phyloP scores from a whole-genome alignment of 2,113 vertebrate genomes.

The Brienomyrus brachyistius region DNA sequence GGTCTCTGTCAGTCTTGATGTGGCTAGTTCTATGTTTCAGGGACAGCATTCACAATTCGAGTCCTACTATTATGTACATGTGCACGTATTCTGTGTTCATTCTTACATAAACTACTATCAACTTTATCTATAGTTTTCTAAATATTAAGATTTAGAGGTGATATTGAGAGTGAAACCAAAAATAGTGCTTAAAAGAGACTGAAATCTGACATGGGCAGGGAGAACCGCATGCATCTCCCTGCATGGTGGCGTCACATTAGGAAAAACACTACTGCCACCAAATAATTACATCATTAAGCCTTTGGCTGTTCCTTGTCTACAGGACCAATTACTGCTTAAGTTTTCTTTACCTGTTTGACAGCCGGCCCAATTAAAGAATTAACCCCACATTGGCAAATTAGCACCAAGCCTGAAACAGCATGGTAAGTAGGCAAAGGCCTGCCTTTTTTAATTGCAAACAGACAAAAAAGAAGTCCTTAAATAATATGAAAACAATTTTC shows the following conservation, averaged over 20 bases:
- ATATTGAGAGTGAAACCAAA: background rate
- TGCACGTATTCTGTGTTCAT: background rate
- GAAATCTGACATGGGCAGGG: background rate
- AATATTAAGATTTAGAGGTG: background rate
- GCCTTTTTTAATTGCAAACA: conserved; percentile 17
- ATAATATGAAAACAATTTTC: background rate
- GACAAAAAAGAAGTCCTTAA: conserved; percentile 5
- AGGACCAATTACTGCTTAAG: conserved; percentile 14
- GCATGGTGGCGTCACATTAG: background rate
- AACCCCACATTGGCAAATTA: background rate
- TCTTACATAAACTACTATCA: background rate
- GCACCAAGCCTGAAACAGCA: background rate
- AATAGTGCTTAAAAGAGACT: background rate
- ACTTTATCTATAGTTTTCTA: background rate
- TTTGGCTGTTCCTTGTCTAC: background rate
- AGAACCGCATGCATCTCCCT: background rate
- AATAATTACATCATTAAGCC: conserved; percentile 17
- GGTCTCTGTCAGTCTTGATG: background rate
- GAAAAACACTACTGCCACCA: conserved; percentile 1
- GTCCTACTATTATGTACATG: background rate
- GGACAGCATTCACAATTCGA: background rate
- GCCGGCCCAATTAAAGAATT: conserved; percentile 18
- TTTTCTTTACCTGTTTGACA: conserved; percentile 45
- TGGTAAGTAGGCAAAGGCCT: background rate
- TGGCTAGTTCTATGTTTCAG: background rate